phyloP scores from a whole-genome alignment of 2,113 vertebrate genomes.

The Holacanthus passer region DNA sequence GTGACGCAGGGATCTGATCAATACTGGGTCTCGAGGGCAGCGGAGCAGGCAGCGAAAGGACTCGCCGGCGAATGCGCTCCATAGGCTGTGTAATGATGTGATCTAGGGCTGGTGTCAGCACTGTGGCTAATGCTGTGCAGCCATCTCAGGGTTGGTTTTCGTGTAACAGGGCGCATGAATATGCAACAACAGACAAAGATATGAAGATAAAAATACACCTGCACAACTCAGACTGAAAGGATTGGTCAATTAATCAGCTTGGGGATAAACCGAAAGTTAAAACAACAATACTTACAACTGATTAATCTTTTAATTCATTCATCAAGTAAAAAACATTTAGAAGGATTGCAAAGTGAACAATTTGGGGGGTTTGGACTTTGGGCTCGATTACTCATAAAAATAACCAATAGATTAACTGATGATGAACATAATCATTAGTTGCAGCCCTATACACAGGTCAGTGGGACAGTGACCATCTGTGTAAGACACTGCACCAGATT shows the following conservation, averaged over 20 bases:
- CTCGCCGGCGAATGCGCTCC: slow-evolving; percentile 44
- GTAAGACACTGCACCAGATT: slow-evolving; percentile 49
- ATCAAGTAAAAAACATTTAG: background rate
- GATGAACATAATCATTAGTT: background rate
- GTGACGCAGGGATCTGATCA: slow-evolving; percentile 68
- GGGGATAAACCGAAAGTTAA: background rate
- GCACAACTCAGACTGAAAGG: background rate
- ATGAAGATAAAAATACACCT: background rate
- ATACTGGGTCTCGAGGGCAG: slow-evolving; percentile 72
- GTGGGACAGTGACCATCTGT: slow-evolving; percentile 49
- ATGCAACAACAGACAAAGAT: background rate
- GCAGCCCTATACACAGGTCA: slow-evolving; percentile 32
- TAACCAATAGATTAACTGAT: background rate
- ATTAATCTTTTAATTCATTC: background rate
- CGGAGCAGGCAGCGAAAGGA: slow-evolving; percentile 37
- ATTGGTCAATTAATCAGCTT: background rate
- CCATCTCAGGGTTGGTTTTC: background rate
- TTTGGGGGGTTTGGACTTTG: background rate
- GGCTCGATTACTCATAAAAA: background rate
- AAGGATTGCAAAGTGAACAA: background rate
- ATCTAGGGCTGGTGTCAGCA: slow-evolving; percentile 34
- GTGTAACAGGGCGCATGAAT: background rate
- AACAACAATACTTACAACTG: background rate
- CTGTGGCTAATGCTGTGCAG: slow-evolving; percentile 15
- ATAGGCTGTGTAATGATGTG: slow-evolving; percentile 36